Conservation (phyloP, 2,113 vertebrate genomes). For the Gracilinanus agilis region DNA sequence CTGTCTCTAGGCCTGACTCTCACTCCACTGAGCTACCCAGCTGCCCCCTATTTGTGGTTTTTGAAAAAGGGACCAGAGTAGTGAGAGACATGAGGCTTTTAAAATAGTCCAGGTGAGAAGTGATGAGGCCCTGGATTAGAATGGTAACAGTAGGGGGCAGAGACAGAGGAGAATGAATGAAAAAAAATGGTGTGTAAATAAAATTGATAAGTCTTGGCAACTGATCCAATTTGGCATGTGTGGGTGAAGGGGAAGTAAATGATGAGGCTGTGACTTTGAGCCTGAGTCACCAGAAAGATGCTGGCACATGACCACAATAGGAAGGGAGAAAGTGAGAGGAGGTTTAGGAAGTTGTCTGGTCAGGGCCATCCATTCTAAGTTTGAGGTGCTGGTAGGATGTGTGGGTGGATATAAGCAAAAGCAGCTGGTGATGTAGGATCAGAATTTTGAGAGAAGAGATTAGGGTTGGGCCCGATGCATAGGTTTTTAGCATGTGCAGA, state of each 20-base stretch:
- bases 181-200: not conserved
- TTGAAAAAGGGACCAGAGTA: not conserved
- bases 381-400: not conserved
- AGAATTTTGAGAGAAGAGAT: not conserved
- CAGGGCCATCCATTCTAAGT: not conserved
- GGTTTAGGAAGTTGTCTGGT: not conserved
- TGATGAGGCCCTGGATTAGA: not conserved
- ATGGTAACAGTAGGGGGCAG: not conserved
- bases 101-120: not conserved
- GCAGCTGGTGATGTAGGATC: not conserved
- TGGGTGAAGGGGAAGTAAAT: not conserved
- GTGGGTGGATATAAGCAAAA: not conserved
- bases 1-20: too few species aligned
- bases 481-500: not conserved
- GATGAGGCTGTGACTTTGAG: not conserved
- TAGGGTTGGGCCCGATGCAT: constrained; percentile 9
- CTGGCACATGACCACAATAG: not conserved
- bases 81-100: not conserved
- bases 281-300: not conserved
- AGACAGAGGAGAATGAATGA: not conserved
- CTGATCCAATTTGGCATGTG: not conserved
- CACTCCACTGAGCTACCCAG: too few species aligned
- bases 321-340: not conserved
- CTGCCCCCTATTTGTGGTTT: too few species aligned
- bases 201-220: not conserved